Conservation (phyloP, 2,888 invertebrate species). For the Apocheima hispidaria region DNA sequence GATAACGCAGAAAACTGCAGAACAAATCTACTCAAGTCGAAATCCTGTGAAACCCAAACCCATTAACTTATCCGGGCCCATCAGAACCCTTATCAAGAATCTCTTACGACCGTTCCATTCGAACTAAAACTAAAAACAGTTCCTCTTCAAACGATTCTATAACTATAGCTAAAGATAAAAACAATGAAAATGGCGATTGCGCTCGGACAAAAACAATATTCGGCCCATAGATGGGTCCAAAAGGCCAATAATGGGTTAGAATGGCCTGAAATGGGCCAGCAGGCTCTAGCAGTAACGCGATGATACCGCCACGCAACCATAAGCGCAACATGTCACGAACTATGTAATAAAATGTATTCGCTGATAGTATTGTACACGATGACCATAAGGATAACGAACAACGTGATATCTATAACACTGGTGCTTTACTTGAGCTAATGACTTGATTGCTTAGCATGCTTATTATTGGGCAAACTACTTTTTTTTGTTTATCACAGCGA, state of each 20-base stretch:
- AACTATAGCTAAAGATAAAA: slow-evolving; percentile 52
- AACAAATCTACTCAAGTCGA: slow-evolving; percentile 19
- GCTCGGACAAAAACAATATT: slow-evolving; percentile 58
- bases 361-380: slow-evolving; percentile 28
- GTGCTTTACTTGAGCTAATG: too few species aligned
- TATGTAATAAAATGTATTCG: slow-evolving; percentile 54
- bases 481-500: too few species aligned
- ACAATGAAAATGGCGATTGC: slow-evolving; percentile 51
- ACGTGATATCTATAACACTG: neutral
- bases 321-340: slow-evolving; percentile 62
- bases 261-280: slow-evolving; percentile 41
- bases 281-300: slow-evolving; percentile 50
- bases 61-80: slow-evolving; percentile 22
- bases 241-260: slow-evolving; percentile 52
- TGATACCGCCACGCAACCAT: slow-evolving; percentile 49
- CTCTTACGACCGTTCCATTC: slow-evolving; percentile 4
- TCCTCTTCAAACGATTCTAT: slow-evolving; percentile 39
- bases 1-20: slow-evolving; percentile 23
- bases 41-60: slow-evolving; percentile 28
- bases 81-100: slow-evolving; percentile 28
- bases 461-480: too few species aligned
- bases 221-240: slow-evolving; percentile 50
- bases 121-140: slow-evolving; percentile 33
- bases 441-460: too few species aligned
- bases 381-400: neutral